Base-by-base conservation (phyloP, 1,140 invertebrate genomes). In the Oncopeltus fasciatus region DNA sequence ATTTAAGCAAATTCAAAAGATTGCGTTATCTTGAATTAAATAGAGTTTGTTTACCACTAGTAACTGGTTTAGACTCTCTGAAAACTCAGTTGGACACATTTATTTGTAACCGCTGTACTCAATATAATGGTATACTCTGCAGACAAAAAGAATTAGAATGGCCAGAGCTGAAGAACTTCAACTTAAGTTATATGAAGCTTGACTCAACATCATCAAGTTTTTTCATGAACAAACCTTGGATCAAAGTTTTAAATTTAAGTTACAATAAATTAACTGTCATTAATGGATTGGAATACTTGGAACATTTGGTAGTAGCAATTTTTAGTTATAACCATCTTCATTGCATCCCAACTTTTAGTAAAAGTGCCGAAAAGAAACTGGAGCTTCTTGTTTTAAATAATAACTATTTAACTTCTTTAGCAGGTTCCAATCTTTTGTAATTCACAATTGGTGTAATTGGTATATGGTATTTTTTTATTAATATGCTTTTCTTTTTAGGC, bases 101-200 rank as follows among this genome's bases (percentile, higher is more conserved):
- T 16, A 31, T 57, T 51, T 59, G 62, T 51, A 77, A 56, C 28
- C 5, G 44, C 33, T 60, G 57, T 33, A 60, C 74, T 20, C 70
- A 72, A 53, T 83, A 81, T 68, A 81, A 81, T 28, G 79, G 75
- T 44, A 82, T 83, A 67, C 76, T 75, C 24, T 78, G 76, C 4
- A 75, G 75, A 56, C 49, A 53, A 24, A 53, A 53, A 53, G 77
- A 76, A 27, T 80, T 80, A 64, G 74, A 80, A 0, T 84, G 82
- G 83, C 76, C 74, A 67, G 81, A 81, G 61, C 66, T 84, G 28
- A 75, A 75, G 60, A 74, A 75, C 38, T 75, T 80, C 1, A 74
- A 76, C 33, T 77, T 84, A 46, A 75, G 78, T 56, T 78, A 82
- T 65, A 24, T 84, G 83, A 69, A 74, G 72, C 65, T 67, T 84